Percentiles rank a stretch among this genome's conserved stretches.
phyloP scores from a whole-genome alignment of 2,797 vertebrate species.

The Dendrocincla tyrannina region DNA sequence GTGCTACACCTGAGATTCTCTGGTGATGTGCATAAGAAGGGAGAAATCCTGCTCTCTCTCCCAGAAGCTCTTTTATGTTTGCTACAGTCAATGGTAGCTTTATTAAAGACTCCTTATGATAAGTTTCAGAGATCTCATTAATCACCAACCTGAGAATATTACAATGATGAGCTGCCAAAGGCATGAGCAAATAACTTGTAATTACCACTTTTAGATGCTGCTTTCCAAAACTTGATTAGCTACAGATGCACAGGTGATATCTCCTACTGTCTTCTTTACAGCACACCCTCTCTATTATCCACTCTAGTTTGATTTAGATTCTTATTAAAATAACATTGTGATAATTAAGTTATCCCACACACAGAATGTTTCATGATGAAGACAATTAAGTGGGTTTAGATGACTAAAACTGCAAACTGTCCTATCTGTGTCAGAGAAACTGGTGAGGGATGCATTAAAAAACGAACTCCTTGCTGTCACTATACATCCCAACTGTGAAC shows the following conservation, averaged over 20 bases:
- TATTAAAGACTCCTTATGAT: constrained; percentile 9
- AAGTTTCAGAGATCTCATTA: constrained; percentile 15
- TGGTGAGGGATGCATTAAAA: background rate
- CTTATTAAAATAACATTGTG: constrained; percentile 1
- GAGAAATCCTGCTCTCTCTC: background rate
- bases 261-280: background rate
- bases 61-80: background rate
- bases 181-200: constrained; percentile 23
- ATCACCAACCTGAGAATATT: constrained; percentile 17
- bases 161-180: background rate
- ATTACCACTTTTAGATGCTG: constrained; percentile 18
- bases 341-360: background rate
- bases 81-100: background rate
- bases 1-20: background rate
- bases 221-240: constrained; percentile 27
- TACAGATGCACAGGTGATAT: constrained; percentile 25
- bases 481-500: background rate
- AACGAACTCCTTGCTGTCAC: background rate
- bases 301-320: background rate
- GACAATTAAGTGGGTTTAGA: background rate
- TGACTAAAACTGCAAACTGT: background rate
- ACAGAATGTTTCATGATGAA: background rate
- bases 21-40: background rate
- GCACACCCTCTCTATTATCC: background rate
- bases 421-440: background rate